Base-by-base conservation (phyloP, 2,888 invertebrate genomes). In the Callimorpha dominula region DNA sequence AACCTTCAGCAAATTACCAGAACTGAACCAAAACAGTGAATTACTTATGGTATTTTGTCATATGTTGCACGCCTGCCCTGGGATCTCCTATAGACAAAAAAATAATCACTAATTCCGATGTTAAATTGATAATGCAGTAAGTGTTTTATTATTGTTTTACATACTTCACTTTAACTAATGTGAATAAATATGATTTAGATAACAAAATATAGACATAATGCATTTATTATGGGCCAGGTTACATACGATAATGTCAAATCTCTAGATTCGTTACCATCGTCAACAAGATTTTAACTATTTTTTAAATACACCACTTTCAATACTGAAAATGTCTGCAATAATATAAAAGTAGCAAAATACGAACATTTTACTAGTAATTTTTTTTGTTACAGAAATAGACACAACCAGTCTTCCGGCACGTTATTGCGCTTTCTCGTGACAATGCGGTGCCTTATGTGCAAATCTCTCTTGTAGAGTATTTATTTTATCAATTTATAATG, bases 51-150 rank as follows among this genome's bases (percentile, higher is more conserved):
- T 92, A 94, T 95, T 94, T 94, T 92, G 90, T 93, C 93, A 91
- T 91, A 94, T 91, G 94, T 94, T 93, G 94, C 95, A 95, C 95
- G 96, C 95, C 95, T 95, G 94, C 90, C 93, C 93, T 94, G 93
- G 91, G 93, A 92, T 92, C 92, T 93, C 87, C 92, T 91, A 91
- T 92, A 92, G 93, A 94, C 94, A 95, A 95, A 95, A 93, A 95
- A 92, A 93, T 92, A 91, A 92, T 94, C 91, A 90, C 88, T 91
- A 91, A 91, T 93, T 95, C 90, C 88, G 91, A 94, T 93, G 94
- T 90, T 91, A 88, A 88, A 92, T 92, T 93, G 93, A 95, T 95
- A 95, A 95, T 96, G 96, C 90, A 84, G 95, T 96, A 91, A 94
- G 95, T 94, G 85, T 88, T 88, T 84, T 85, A 78, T 82, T 80